Base-by-base conservation (phyloP, 2,113 vertebrate genomes). In the Menidia beryllina region DNA sequence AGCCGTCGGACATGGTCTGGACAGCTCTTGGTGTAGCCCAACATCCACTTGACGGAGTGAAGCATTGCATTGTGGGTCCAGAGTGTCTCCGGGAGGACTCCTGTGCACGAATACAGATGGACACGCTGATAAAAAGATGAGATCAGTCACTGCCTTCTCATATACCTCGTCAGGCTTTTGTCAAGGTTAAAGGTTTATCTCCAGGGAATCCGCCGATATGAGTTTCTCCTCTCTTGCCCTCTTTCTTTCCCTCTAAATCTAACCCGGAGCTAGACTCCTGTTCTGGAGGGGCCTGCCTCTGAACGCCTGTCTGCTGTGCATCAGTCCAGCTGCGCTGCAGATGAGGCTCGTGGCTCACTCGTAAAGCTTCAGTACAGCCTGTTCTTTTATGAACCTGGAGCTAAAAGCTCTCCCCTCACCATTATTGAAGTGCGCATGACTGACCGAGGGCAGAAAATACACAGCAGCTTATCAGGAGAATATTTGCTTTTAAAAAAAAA, bases 61-160 rank as follows among this genome's bases (percentile, higher is more conserved):
- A 63, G 45, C 63, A 79, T 21, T 11, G 41, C 24, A 57, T 34
- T 2, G 70, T 56, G 57, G 70, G 55, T 68, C 27, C 77, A 57
- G 69, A 64, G 25, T 54, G 19, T 2, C 23, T 79, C 49, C 66
- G 63, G 52, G 61, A 68, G 0, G 1, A 23, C 61, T 9, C 41
- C 61, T 63, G 25, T 34, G 55, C 62, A 27, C 59, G 70, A 81
- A 72, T 78, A 62, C 52, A 58, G 56, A 83, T 69, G 7, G 54
- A 71, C 64, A 73, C 23, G 0, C n/a, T 7, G 62, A 66, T 65
- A 59, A 71, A 65, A 39, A 51, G 58, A 70, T 62, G 54, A 52
- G 62, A 82, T 79, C 74, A 86, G 51, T 82, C 71, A 76, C 56
- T 57, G 65, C 27, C 65, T 84, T 78, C 74, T 86, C 69, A 57